Percentiles rank a stretch among this genome's conserved stretches.
Conservation (phyloP, 1,140 invertebrate genomes). For the Acromyrmex charruanus region DNA sequence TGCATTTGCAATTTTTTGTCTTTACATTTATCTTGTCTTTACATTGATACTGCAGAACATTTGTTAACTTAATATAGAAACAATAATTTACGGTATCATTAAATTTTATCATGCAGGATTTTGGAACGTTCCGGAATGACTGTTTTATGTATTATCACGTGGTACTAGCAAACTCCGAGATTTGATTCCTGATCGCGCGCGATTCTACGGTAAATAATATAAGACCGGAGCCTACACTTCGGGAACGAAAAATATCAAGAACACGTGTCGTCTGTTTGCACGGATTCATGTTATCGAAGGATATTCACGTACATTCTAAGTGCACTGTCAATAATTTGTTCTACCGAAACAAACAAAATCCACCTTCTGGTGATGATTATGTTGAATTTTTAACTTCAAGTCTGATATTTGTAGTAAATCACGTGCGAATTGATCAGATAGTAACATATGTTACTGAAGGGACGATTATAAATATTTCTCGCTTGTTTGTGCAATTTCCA, state of each 20-base stretch:
- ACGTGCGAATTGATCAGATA: slow-evolving; percentile 11
- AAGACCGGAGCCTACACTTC: slow-evolving; percentile 21
- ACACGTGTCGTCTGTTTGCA: slow-evolving; percentile 74
- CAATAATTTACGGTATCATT: no score
- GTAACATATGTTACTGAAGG: not conserved
- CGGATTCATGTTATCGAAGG: slow-evolving; percentile 76
- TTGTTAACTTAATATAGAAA: no score
- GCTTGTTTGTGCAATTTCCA: not conserved
- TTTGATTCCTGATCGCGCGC: not conserved
- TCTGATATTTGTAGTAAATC: slow-evolving; percentile 24
- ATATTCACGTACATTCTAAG: slow-evolving; percentile 66
- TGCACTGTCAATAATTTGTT: slow-evolving; percentile 76
- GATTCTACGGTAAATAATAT: not conserved
- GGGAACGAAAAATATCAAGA: slow-evolving; percentile 71
- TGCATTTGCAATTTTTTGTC: no score
- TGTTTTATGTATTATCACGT: not conserved
- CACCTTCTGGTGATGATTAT: not conserved
- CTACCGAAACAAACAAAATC: slow-evolving; percentile 67
- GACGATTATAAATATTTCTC: slow-evolving; percentile 32
- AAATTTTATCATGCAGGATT: slow-evolving; percentile 2
- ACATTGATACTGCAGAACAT: no score
- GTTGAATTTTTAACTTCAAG: slow-evolving; percentile 12
- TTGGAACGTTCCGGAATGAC: not conserved
- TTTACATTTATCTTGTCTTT: no score
- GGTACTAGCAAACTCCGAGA: not conserved